phyloP scores from a whole-genome alignment of 2,888 invertebrate genomes.

The Drosophila neotestacea region DNA sequence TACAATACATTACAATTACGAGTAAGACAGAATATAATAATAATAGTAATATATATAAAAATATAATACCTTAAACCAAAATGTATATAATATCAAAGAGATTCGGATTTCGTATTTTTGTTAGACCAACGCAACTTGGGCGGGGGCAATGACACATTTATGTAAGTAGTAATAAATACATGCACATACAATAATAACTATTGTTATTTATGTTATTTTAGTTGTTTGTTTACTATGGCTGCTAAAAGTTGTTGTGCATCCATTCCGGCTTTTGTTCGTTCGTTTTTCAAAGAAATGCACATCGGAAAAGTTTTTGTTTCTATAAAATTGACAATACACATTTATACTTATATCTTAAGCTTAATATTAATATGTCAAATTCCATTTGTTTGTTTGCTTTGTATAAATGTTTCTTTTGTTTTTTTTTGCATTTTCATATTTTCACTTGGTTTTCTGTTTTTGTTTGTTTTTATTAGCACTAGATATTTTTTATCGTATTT shows the following conservation, averaged over 20 bases:
- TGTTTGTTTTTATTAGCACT: conserved; percentile 20
- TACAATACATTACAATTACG: conserved; percentile 52
- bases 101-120: conserved; percentile 39
- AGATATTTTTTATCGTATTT: conserved; percentile 11
- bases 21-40: conserved; percentile 38
- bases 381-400: conserved; percentile 42
- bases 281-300: conserved; percentile 39
- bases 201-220: conserved; percentile 9
- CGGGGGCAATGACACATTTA: conserved; percentile 70
- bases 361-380: conserved; percentile 56
- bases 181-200: conserved; percentile 66
- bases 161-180: conserved; percentile 50
- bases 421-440: neutral
- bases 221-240: conserved; percentile 57
- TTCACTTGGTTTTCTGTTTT: conserved; percentile 3
- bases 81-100: conserved; percentile 43
- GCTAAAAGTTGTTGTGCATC: conserved; percentile 43
- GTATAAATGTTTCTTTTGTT: conserved; percentile 2
- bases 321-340: conserved; percentile 69
- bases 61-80: conserved; percentile 40
- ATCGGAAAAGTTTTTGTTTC: conserved; percentile 35
- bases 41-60: conserved; percentile 19
- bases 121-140: conserved; percentile 37
- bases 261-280: conserved; percentile 8
- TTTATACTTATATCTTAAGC: conserved; percentile 42